These are phyloP conservation scores for Scaptomyza tumidula DNA, from an alignment of 2,888 invertebrate species.

Conservation along the genomic window DNA sequence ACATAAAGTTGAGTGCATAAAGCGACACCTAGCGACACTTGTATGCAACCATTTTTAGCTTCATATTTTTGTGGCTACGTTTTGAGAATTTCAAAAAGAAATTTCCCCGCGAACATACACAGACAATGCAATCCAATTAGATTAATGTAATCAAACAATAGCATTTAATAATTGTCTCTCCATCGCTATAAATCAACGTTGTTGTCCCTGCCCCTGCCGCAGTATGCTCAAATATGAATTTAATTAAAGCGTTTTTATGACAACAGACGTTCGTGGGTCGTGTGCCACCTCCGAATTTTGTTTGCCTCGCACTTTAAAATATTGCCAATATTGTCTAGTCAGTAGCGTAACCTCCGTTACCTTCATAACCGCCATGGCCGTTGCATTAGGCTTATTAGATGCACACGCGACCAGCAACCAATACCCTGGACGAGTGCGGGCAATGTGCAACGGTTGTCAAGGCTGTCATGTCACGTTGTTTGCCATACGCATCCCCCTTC, in stretches of 20 bases:
- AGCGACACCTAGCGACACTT: slow-evolving; percentile 39
- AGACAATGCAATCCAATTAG: slow-evolving; percentile 63
- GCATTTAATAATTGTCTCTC: slow-evolving; percentile 62
- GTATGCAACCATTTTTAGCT: slow-evolving; percentile 1
- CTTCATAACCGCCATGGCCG: slow-evolving; percentile 16
- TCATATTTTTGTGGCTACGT: neutral
- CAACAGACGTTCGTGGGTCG: slow-evolving; percentile 62
- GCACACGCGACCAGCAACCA: slow-evolving; percentile 61
- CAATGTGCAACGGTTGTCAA: slow-evolving; percentile 74
- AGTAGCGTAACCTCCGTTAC: slow-evolving; percentile 49
- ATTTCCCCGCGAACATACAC: neutral
- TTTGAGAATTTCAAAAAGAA: slow-evolving; percentile 18
- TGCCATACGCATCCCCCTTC: slow-evolving; percentile 3
- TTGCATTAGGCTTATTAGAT: slow-evolving; percentile 78
- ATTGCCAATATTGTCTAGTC: slow-evolving; percentile 78
- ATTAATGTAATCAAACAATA: slow-evolving; percentile 66
- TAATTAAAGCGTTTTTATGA: slow-evolving; percentile 82
- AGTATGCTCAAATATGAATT: slow-evolving; percentile 76
- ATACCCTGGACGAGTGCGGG: slow-evolving; percentile 24
- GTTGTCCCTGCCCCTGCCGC: slow-evolving; percentile 33
- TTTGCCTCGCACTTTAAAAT: slow-evolving; percentile 73
- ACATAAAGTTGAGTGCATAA: slow-evolving; percentile 31
- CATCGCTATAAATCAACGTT: slow-evolving; percentile 60
- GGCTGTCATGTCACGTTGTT: slow-evolving; percentile 43
- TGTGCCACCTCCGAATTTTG: slow-evolving; percentile 36